Conservation (phyloP, 2,113 vertebrate genomes). For the Carassius carassius region DNA sequence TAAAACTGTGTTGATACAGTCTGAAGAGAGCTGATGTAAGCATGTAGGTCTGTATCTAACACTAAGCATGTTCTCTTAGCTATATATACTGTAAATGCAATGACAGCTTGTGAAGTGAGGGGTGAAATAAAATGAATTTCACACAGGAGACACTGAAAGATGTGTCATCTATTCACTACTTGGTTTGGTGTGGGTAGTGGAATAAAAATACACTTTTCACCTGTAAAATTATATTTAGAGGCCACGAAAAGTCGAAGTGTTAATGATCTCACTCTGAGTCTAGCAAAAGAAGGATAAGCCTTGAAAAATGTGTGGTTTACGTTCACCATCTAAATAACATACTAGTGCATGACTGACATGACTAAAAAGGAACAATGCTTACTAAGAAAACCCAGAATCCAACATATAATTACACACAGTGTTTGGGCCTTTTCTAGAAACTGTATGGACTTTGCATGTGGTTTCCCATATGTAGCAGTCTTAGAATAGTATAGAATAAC, state of each 20-base stretch:
- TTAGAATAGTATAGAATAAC: conserved; percentile 41
- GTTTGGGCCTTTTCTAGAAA: conserved; percentile 40
- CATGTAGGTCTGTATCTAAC: neutral
- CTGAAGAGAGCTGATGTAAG: neutral
- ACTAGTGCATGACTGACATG: conserved; percentile 31
- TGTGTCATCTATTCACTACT: neutral
- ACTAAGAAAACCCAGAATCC: conserved; percentile 52
- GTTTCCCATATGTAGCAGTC: conserved; percentile 31
- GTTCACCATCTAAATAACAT: conserved; percentile 52
- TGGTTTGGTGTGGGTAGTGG: neutral
- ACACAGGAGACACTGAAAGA: neutral
- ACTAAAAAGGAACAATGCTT: conserved; percentile 54
- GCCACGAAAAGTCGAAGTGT: conserved; percentile 47
- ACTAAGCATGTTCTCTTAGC: neutral
- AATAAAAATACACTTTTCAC: conserved; percentile 1
- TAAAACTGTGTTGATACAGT: neutral
- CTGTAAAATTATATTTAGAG: conserved; percentile 26
- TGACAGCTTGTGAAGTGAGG: neutral
- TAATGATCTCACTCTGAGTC: neutral
- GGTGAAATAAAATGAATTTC: neutral
- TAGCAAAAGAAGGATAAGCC: conserved; percentile 17
- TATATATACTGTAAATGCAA: neutral
- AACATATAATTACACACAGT: conserved; percentile 50
- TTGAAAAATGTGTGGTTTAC: conserved; percentile 22
- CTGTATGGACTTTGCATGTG: conserved; percentile 19